Percentiles rank a stretch among this genome's conserved stretches.
Conservation (phyloP, 2,888 invertebrate species). For the Drosophila neonasuta region DNA sequence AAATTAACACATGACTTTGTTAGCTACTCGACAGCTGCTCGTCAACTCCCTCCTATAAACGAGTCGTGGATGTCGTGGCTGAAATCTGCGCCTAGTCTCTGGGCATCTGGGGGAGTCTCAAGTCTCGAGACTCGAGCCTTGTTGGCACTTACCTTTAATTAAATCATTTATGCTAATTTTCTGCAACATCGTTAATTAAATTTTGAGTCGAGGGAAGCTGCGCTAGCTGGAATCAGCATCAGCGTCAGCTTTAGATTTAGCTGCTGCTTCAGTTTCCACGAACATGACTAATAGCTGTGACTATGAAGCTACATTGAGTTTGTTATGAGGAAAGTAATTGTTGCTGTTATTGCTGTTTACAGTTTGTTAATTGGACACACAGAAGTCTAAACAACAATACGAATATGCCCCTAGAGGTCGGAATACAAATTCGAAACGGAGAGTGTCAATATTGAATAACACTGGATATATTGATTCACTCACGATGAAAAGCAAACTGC, state of each 20-base stretch:
- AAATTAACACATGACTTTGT: constrained; percentile 71
- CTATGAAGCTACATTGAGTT: constrained; percentile 10
- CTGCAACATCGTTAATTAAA: constrained; percentile 68
- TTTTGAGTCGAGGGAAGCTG: constrained; percentile 41
- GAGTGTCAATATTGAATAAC: constrained; percentile 26
- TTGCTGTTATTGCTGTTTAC: constrained; percentile 39
- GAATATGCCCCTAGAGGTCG: neutral
- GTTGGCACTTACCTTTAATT: constrained; percentile 68
- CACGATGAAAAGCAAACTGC: neutral
- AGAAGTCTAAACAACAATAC: constrained; percentile 16
- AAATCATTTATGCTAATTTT: constrained; percentile 77
- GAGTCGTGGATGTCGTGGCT: constrained; percentile 3
- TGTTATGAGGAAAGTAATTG: constrained; percentile 41
- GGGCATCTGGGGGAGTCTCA: constrained; percentile 13
- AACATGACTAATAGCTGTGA: constrained; percentile 43
- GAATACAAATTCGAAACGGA: constrained; percentile 14
- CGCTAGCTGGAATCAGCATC: neutral
- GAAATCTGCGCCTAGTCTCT: constrained; percentile 14
- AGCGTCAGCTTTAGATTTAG: constrained; percentile 8
- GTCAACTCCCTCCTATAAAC: constrained; percentile 3
- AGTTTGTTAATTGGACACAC: constrained; percentile 53
- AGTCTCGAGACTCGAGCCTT: constrained; percentile 22
- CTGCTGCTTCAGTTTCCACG: constrained; percentile 9
- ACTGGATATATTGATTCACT: neutral
- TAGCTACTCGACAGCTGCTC: constrained; percentile 26